Conservation (phyloP, 2,888 invertebrate genomes). For the Elaeidobius kamerunicus region DNA sequence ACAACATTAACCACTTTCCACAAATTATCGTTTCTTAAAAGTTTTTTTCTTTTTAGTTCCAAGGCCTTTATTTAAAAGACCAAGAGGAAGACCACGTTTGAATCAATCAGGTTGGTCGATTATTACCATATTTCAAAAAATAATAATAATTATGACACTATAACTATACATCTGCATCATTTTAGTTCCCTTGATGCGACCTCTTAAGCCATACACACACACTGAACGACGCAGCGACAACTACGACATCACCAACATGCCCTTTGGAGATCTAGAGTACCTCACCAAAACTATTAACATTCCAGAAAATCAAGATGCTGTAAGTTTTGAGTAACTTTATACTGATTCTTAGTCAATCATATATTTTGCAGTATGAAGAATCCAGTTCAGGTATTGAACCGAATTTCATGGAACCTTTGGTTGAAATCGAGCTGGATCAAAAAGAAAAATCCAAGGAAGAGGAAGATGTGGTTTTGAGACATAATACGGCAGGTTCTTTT, state of each 20-base stretch:
- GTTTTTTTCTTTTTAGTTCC: slow-evolving; percentile 32
- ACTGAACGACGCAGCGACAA: slow-evolving; percentile 29
- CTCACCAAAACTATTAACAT: slow-evolving; percentile 40
- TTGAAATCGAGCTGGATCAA: slow-evolving; percentile 38
- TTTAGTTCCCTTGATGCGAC: no score
- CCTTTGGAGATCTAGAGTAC: slow-evolving; percentile 41
- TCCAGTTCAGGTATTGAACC: slow-evolving; percentile 16
- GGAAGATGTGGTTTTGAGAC: slow-evolving; percentile 6
- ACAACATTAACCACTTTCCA: neutral
- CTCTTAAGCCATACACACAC: no score
- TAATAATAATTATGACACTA: no score
- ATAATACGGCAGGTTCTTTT: slow-evolving; percentile 27
- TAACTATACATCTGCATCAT: no score
- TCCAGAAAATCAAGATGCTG: no score
- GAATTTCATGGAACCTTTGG: slow-evolving; percentile 39
- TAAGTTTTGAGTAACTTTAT: no score
- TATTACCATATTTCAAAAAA: neutral
- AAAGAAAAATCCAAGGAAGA: slow-evolving; percentile 17
- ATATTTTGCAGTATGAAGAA: slow-evolving; percentile 19
- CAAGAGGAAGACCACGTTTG: slow-evolving; percentile 40
- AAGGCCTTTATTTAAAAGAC: slow-evolving; percentile 37
- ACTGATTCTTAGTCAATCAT: slow-evolving; percentile 1
- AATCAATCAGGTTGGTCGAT: slow-evolving; percentile 29
- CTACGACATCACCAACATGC: slow-evolving; percentile 42
- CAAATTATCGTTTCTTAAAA: neutral